Conservation (phyloP, 2,797 vertebrate species). For the Intellagama lesueurii region DNA sequence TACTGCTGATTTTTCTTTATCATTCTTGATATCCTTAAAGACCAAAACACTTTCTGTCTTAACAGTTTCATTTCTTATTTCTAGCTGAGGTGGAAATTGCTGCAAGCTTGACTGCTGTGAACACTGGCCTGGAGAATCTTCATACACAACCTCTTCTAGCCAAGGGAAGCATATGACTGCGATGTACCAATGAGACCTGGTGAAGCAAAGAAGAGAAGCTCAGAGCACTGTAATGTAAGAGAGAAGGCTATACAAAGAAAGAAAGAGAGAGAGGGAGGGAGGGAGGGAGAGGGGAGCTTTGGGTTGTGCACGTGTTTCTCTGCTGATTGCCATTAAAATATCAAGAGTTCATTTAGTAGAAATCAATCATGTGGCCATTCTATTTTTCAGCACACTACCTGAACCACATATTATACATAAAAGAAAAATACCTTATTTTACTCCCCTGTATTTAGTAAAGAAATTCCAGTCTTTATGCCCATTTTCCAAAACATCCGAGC, state of each 20-base stretch:
- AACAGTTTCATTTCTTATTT: slow-evolving; percentile 43
- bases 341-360: not conserved
- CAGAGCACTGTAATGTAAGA: not conserved
- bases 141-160: slow-evolving; percentile 81
- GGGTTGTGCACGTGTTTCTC: not conserved
- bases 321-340: accelerated
- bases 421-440: not conserved
- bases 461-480: not conserved
- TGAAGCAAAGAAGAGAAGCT: not conserved
- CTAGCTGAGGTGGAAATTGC: slow-evolving; percentile 35
- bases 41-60: slow-evolving; percentile 48
- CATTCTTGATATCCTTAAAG: slow-evolving; percentile 44
- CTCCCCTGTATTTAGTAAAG: not conserved
- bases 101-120: slow-evolving; percentile 41
- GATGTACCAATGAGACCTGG: slow-evolving; percentile 96
- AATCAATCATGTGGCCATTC: not conserved
- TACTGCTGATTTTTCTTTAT: slow-evolving; percentile 37
- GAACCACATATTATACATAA: not conserved
- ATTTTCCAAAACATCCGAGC: not conserved
- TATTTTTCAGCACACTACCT: not conserved
- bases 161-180: slow-evolving; percentile 96
- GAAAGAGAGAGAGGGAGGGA: not conserved
- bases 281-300: not conserved
- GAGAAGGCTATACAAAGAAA: not conserved
- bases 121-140: slow-evolving; percentile 65